Evolutionary conservation across 2,888 invertebrate genomes (phyloP).

Genomic region (Didymodactylos carnosus): DNA sequence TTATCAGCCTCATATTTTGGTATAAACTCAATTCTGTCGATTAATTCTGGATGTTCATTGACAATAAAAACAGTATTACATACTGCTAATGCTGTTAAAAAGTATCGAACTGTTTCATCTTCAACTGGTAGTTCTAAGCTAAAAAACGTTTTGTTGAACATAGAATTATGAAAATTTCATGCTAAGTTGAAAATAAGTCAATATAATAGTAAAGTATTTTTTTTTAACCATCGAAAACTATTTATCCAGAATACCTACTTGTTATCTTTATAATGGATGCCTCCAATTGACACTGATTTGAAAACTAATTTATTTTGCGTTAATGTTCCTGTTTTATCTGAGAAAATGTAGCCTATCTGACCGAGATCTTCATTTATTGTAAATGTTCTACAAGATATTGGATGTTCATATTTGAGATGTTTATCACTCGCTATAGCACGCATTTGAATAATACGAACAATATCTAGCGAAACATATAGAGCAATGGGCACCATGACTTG

Average conservation of each 20-base stretch:
- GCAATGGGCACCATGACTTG: slow-evolving; percentile 57
- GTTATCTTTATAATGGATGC: background rate
- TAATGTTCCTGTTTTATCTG: background rate
- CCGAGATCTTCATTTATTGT: background rate
- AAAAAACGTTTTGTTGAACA: too few relatives aligned
- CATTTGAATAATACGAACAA: slow-evolving; percentile 82
- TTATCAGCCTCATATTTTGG: background rate
- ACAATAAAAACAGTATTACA: background rate
- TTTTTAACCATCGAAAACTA: background rate
- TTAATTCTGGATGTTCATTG: background rate
- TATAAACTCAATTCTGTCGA: background rate
- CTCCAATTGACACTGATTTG: background rate
- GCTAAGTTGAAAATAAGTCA: too few relatives aligned
- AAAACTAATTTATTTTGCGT: background rate
- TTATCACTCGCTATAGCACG: slow-evolving; percentile 78
- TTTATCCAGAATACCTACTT: background rate
- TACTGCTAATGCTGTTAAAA: background rate
- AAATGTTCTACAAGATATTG: slow-evolving; percentile 26
- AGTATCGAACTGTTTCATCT: background rate
- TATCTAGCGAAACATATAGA: slow-evolving; percentile 81
- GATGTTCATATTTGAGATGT: slow-evolving; percentile 62
- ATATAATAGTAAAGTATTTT: too few relatives aligned
- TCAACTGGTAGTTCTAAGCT: background rate
- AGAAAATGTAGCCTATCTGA: background rate
- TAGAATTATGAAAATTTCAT: too few relatives aligned